A percentile compares a stretch with the other conserved stretches of the same genome.
Evolutionary conservation across 2,888 invertebrate species (phyloP).

Genomic region (Nomada goodeniana): DNA sequence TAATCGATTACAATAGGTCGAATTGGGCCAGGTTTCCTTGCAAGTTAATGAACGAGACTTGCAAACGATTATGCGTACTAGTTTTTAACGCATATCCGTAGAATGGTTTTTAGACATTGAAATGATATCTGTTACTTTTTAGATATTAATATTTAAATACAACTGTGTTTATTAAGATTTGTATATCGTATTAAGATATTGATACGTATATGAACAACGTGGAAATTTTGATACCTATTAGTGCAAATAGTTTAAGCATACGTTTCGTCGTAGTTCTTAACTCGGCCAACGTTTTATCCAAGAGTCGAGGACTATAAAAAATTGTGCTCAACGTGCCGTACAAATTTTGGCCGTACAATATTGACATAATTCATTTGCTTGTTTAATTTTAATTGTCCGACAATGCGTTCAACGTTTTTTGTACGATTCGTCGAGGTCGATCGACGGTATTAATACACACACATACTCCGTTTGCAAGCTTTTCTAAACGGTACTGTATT

Average conservation of each 20-base stretch:
- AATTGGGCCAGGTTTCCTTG: neutral
- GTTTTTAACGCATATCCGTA: no score
- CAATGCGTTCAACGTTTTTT: constrained; percentile 31
- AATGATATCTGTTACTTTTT: neutral
- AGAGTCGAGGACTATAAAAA: neutral
- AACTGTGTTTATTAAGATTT: neutral
- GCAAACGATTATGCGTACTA: neutral
- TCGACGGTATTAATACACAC: constrained; percentile 48
- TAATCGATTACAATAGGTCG: neutral
- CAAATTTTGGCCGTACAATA: neutral
- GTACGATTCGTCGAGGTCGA: constrained; percentile 71
- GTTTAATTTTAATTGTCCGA: neutral
- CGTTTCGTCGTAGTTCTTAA: no score
- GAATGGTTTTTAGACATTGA: neutral
- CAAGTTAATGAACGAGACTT: neutral
- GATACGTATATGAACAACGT: neutral
- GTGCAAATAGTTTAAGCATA: neutral
- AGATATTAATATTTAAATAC: neutral
- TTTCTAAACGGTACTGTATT: constrained; percentile 2
- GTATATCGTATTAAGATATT: neutral
- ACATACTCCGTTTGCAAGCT: constrained; percentile 15
- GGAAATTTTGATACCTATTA: neutral
- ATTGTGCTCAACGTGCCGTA: neutral
- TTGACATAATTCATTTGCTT: constrained; percentile 1
- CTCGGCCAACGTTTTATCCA: neutral